Base-by-base conservation (phyloP, 2,797 vertebrate genomes). In the Halcyon leucocephala region DNA sequence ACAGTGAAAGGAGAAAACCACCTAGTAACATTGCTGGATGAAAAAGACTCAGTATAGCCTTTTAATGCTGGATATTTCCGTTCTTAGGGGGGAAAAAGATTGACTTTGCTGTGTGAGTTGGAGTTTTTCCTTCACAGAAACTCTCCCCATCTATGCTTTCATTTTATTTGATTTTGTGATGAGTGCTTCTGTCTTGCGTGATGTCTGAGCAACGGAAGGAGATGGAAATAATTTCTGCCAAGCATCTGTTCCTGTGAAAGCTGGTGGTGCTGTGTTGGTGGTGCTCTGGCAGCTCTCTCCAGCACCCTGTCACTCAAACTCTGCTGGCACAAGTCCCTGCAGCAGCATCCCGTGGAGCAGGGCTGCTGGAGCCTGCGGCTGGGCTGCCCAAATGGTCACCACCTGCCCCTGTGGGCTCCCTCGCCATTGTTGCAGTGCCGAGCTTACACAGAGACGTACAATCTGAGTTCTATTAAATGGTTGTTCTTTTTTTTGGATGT, bases 181-280 rank as follows among this genome's bases (percentile, higher is more conserved):
- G 35, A 70, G 46, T 21, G 12, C 29, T 78, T 13, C 51, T 86
- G 54, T 78, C 74, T 93, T 83, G 31, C 31, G 1, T 54, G 65
- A 39, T 89, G 61, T 44, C 79, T 89, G 54, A 78, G 35, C 17
- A 46, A 65, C 26, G 26, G 61, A 74, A 86, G 11, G 62, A 65
- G 60, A 49, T 89, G 70, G 55, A 91, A 91, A 39, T 65, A 18
- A 44, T 84, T 92, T 66, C 60, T 96, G 86, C 83, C 64, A 90
- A 87, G 93, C 86, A 82, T 86, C 66, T 88, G 88, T 93, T 93
- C 88, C 62, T 86, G 77, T 82, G 76, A 89, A 95, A 52, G 76
- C 62, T 91, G 74, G 17, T 65, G 69, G 39, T 83, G 69, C 49
- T 88, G 82, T 94, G 80, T 78, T 83, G 85, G 82, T 86, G 91